These are phyloP conservation scores for Theretra japonica DNA, from an alignment of 2,888 invertebrate genomes.

Conservation along the genomic window DNA sequence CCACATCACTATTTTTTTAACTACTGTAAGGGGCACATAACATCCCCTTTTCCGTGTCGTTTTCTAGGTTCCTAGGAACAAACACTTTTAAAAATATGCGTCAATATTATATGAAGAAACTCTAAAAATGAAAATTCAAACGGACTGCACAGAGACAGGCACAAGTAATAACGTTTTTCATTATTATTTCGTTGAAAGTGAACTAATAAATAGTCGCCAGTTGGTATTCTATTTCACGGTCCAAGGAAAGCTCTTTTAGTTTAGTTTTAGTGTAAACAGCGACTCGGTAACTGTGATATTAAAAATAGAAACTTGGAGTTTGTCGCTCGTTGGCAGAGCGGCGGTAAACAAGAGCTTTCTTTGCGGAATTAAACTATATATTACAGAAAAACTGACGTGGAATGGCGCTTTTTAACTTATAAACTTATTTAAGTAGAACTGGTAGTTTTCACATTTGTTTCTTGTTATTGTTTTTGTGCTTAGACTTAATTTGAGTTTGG, in stretches of 20 bases:
- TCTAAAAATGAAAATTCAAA: background rate
- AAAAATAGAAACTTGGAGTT: conserved; percentile 19
- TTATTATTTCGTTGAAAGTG: background rate
- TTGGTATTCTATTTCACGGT: conserved; percentile 10
- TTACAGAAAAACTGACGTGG: conserved; percentile 14
- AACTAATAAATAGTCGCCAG: background rate
- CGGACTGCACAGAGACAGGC: background rate
- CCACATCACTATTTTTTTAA: too few species aligned
- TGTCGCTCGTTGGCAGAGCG: conserved; percentile 2
- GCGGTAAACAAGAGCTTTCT: conserved; percentile 24
- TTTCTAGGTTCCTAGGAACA: too few species aligned
- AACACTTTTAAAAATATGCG: too few species aligned
- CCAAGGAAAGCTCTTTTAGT: conserved; percentile 4
- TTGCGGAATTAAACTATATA: conserved; percentile 26
- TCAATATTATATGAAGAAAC: too few species aligned
- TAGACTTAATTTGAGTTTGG: background rate
- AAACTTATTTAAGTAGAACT: conserved; percentile 5
- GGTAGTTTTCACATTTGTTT: background rate
- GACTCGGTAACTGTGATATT: background rate
- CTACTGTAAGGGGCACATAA: too few species aligned
- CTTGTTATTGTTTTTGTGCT: background rate
- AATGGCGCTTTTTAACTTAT: conserved; percentile 9
- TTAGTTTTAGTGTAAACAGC: conserved; percentile 16
- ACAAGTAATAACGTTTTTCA: too few species aligned
- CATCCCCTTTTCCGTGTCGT: too few species aligned